phyloP scores from a whole-genome alignment of 2,113 vertebrate genomes.

The Pygoscelis antarcticus region DNA sequence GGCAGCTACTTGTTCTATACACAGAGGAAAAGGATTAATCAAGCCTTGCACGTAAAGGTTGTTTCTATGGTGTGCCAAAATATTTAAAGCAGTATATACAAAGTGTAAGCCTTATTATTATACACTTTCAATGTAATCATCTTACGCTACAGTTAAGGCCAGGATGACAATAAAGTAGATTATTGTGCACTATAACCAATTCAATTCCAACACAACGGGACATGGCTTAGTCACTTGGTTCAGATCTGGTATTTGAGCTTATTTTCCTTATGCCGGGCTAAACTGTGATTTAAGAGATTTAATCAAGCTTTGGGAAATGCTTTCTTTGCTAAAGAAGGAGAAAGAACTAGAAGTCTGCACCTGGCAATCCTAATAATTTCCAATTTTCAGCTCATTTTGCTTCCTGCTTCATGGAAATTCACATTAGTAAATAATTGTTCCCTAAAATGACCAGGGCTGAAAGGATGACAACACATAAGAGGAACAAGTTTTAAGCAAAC shows the following conservation, averaged over 20 bases:
- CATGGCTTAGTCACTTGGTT: slow-evolving; percentile 50
- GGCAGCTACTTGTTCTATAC: slow-evolving; percentile 58
- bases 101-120: slow-evolving; percentile 58
- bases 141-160: slow-evolving; percentile 61
- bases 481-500: slow-evolving; percentile 46
- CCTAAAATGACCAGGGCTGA: slow-evolving; percentile 17
- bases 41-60: slow-evolving; percentile 59
- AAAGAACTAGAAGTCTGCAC: slow-evolving; percentile 40
- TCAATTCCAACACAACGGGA: slow-evolving; percentile 44
- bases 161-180: slow-evolving; percentile 54
- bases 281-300: slow-evolving; percentile 59
- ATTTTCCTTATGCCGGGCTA: slow-evolving; percentile 54
- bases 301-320: slow-evolving; percentile 45
- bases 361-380: slow-evolving; percentile 17
- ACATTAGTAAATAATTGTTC: slow-evolving; percentile 34
- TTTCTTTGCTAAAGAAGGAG: slow-evolving; percentile 35
- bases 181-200: slow-evolving; percentile 39
- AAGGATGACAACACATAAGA: slow-evolving; percentile 29
- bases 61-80: slow-evolving; percentile 64
- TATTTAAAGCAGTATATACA: slow-evolving; percentile 65
- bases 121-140: slow-evolving; percentile 59
- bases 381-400: slow-evolving; percentile 29
- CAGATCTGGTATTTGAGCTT: slow-evolving; percentile 34
- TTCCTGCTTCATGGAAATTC: slow-evolving; percentile 6
- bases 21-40: slow-evolving; percentile 67